Evolutionary conservation across 2,888 invertebrate genomes (phyloP), one percentile per base, ranked within the genome.

Genomic region (Tinea semifulvella): DNA sequence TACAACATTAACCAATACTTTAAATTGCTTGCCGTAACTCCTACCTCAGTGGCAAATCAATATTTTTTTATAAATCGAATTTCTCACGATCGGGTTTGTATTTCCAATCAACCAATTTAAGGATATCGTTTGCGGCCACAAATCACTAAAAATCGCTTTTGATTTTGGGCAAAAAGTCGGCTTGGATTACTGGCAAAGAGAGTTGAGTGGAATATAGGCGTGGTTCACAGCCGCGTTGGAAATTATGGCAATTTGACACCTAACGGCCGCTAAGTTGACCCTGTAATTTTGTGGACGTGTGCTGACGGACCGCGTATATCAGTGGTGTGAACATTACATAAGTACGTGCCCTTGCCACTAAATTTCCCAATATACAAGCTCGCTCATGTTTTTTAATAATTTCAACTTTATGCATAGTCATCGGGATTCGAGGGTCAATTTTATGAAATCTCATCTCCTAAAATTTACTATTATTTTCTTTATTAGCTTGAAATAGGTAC

Each of bases 241-340:
- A 74, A 79, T 80, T 76, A 79, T 68, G 79, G 79, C 77, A 80
- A 80, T 80, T 80, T 79, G 65, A 80, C 79, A 80, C 79, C 79
- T 79, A 67, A 70, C 64, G 58, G 73, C 77, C 74, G 79, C 73
- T 76, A 79, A 76, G 53, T 57, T 63, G 56, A 59, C 56, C 73
- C 71, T 72, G 67, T 77, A 76, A 79, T 79, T 77, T 75, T 47
- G 48, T 48, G 56, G 60, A 71, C 69, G 71, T 70, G 70, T 66
- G 64, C 62, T 64, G 61, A 61, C 57, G 59, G 55, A 53, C 36
- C 36, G n/a, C 16, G 36, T 36, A 8, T 10, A 31, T 26, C 26
- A 57, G 57, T 52, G 52, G 54, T 57, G 52, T 53, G 44, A 51
- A 42, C 51, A 52, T 57, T 54, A 52, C 54, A 20, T 28, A 27